Evolutionary conservation across 2,797 vertebrate genomes (phyloP).

Genomic region (Trachops cirrhosus): DNA sequence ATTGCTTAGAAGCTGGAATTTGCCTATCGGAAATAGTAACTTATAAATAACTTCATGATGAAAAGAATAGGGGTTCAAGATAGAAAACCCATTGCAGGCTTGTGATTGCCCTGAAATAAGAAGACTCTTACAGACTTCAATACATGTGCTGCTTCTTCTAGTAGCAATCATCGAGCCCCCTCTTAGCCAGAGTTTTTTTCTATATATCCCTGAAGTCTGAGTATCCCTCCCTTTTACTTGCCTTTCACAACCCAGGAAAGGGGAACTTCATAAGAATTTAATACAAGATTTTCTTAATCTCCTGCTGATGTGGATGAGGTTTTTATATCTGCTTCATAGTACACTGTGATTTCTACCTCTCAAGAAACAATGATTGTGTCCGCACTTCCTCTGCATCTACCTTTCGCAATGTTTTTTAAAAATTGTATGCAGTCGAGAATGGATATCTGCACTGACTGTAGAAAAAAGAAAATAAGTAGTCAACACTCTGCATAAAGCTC

Average conservation of each 20-base stretch:
- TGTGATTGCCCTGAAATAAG: conserved; percentile 17
- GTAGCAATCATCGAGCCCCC: conserved; percentile 5
- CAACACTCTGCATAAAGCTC: neutral
- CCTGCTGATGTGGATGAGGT: neutral
- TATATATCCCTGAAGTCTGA: neutral
- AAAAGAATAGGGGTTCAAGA: neutral
- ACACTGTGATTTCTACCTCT: neutral
- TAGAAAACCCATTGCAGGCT: conserved; percentile 20
- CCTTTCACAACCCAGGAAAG: neutral
- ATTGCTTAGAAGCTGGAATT: neutral
- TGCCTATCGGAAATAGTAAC: conserved; percentile 7
- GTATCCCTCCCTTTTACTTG: neutral
- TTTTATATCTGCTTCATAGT: neutral
- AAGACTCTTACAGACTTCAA: neutral
- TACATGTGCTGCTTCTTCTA: neutral
- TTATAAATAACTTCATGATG: conserved; percentile 30
- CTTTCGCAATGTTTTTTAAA: neutral
- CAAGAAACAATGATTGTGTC: neutral
- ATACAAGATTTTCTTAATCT: neutral
- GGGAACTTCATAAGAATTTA: neutral
- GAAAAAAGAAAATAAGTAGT: neutral
- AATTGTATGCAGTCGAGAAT: neutral
- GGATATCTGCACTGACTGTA: neutral
- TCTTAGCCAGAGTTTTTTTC: neutral
- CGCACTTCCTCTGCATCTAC: neutral